phyloP scores from a whole-genome alignment of 2,888 invertebrate species.

The Empis stercorea region DNA sequence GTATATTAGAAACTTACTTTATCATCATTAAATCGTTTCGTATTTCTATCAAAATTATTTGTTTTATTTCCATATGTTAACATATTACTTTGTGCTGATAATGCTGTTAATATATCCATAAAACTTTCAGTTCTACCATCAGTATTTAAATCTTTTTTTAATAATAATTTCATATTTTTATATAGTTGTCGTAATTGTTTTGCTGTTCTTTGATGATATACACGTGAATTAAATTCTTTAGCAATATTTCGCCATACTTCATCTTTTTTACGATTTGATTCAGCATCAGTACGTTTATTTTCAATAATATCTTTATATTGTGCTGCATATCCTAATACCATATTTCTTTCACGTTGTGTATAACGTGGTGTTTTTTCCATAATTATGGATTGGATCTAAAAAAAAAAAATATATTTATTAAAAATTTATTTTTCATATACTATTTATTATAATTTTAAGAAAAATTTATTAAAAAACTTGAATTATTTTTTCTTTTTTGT shows the following conservation, averaged over 20 bases:
- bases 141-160: slow-evolving; percentile 33
- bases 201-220: slow-evolving; percentile 34
- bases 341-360: slow-evolving; percentile 34
- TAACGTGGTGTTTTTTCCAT: slow-evolving; percentile 35
- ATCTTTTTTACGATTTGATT: slow-evolving; percentile 34
- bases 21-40: too few species aligned
- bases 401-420: too few species aligned
- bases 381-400: not conserved
- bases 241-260: slow-evolving; percentile 35
- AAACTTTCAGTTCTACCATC: slow-evolving; percentile 18
- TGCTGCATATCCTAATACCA: slow-evolving; percentile 34
- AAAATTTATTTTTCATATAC: too few species aligned
- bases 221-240: slow-evolving; percentile 33
- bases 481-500: too few species aligned
- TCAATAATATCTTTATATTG: slow-evolving; percentile 35
- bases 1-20: too few species aligned
- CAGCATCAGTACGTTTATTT: slow-evolving; percentile 34
- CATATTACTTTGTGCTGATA: slow-evolving; percentile 29
- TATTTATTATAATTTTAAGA: too few species aligned
- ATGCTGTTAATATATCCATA: slow-evolving; percentile 32
- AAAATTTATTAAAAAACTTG: too few species aligned
- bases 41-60: too few species aligned
- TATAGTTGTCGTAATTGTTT: slow-evolving; percentile 35
- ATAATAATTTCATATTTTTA: slow-evolving; percentile 34
- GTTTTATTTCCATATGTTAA: not conserved